A percentile compares a stretch with the other conserved stretches of the same genome.
phyloP scores from a whole-genome alignment of 2,113 vertebrate genomes.

The Oreotrochilus melanogaster region DNA sequence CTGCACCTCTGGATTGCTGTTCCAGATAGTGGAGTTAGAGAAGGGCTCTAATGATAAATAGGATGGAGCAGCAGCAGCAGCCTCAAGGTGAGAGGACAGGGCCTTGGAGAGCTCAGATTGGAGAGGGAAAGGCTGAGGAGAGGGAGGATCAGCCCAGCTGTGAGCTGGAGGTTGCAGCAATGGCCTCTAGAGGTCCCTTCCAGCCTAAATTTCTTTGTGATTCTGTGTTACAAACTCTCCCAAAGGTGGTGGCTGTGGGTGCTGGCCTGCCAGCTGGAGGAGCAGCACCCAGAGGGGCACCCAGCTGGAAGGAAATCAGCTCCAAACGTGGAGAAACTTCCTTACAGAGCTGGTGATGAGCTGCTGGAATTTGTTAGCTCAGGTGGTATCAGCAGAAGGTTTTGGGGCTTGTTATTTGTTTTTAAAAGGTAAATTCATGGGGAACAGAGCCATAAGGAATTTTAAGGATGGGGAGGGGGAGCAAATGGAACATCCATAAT shows the following conservation, averaged over 20 bases:
- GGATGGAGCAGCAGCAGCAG: background rate
- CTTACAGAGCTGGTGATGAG: background rate
- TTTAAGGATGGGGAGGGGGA: too few relatives aligned
- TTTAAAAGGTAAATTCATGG: background rate
- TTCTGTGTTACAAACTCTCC: rapidly evolving
- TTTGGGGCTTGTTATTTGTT: background rate
- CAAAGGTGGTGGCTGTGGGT: rapidly evolving
- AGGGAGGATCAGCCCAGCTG: background rate
- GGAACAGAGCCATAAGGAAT: background rate
- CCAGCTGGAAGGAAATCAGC: rapidly evolving
- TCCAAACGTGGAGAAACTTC: background rate
- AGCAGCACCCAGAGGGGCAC: rapidly evolving
- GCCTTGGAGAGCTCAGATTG: background rate
- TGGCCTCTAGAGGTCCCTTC: constrained; percentile 36
- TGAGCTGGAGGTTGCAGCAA: background rate
- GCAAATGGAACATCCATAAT: rapidly evolving
- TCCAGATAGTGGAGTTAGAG: background rate
- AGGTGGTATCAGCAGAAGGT: background rate
- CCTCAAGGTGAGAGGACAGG: background rate
- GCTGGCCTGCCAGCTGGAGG: rapidly evolving
- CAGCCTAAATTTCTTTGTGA: background rate
- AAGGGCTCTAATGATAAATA: background rate
- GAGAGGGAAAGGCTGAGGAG: background rate
- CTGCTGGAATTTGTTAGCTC: background rate
- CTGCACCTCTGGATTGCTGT: background rate